Conservation (phyloP, 2,888 invertebrate species). For the Smittia sp. region DNA sequence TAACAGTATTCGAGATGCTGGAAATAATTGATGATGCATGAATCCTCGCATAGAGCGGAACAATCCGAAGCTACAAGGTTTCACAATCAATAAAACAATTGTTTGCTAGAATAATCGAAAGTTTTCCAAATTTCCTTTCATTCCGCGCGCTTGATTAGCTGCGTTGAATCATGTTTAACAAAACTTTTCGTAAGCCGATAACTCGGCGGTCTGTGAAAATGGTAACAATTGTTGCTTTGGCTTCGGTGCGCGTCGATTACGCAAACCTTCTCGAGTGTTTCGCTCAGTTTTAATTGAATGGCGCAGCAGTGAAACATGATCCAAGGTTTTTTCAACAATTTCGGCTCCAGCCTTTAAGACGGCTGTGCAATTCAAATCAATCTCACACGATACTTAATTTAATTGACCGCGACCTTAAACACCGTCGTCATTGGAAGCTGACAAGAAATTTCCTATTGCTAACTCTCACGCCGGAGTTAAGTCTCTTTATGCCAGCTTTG, state of each 20-base stretch:
- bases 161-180: not conserved
- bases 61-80: not conserved
- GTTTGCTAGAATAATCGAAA: not conserved
- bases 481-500: not conserved
- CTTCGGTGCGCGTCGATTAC: not conserved
- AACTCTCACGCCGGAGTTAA: not conserved
- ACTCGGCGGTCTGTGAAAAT: slow-evolving; percentile 6
- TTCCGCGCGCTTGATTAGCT: slow-evolving; percentile 1
- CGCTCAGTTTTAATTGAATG: not conserved
- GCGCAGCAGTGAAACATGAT: not conserved
- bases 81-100: not conserved
- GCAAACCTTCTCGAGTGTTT: not conserved
- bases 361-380: not conserved
- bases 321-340: not conserved
- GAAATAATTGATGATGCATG: slow-evolving; percentile 13
- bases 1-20: not conserved
- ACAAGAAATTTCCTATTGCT: not conserved
- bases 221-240: not conserved
- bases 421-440: not conserved
- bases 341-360: not conserved
- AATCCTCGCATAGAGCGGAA: not conserved
- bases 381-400: not conserved
- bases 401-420: slow-evolving; percentile 14
- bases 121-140: slow-evolving; percentile 18
- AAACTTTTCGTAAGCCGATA: not conserved